Evolutionary conservation across 2,113 vertebrate species (phyloP).

Genomic region (Danio rerio): GRCz12tu NC_133181.1:36438501-36439000

Average conservation of each 20-base stretch:
- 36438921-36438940: background rate
- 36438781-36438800: no score
- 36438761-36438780: background rate
- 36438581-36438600: no score
- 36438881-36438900: background rate
- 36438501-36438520: no score
- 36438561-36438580: no score
- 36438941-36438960: background rate
- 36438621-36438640: conserved; percentile 70
- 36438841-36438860: background rate
- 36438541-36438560: background rate
- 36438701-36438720: no score
- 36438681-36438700: background rate
- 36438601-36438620: conserved; percentile 45
- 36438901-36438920: background rate
- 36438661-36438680: conserved; percentile 52
- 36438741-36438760: background rate
- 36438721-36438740: background rate
- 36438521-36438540: background rate
- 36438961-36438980: background rate
- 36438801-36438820: background rate
- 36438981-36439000: background rate
- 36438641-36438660: conserved; percentile 76
- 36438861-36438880: background rate
- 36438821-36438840: background rate